Conservation (phyloP, 1,140 invertebrate genomes). For the Bradynema listronoti region DNA sequence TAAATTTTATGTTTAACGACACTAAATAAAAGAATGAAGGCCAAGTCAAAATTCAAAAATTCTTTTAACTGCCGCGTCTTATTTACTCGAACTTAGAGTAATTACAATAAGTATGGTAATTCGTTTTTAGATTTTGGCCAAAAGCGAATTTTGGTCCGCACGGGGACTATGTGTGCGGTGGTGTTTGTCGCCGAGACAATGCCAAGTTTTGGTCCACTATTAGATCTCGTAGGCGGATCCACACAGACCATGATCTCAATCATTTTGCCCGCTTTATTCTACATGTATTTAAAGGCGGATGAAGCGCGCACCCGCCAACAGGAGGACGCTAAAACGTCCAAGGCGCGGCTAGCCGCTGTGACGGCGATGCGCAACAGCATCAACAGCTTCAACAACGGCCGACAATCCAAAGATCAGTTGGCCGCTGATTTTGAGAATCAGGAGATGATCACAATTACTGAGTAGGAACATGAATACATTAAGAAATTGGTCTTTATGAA, state of each 20-base stretch:
- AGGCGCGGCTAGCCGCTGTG: too few species aligned
- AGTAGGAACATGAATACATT: too few species aligned
- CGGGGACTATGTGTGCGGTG: slow-evolving; percentile 67
- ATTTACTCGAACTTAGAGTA: too few species aligned
- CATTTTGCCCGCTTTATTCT: slow-evolving; percentile 58
- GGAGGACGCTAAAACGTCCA: neutral
- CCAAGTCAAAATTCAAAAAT: slow-evolving; percentile 2
- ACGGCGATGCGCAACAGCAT: too few species aligned
- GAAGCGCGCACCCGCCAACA: slow-evolving; percentile 29
- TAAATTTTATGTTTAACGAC: too few species aligned
- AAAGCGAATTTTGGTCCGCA: slow-evolving; percentile 70
- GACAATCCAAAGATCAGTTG: too few species aligned
- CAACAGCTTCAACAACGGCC: too few species aligned
- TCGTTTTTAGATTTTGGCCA: slow-evolving; percentile 42
- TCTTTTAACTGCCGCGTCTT: neutral
- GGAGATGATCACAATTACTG: too few species aligned
- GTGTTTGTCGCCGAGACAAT: slow-evolving; percentile 74
- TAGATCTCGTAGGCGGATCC: slow-evolving; percentile 76
- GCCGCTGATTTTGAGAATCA: too few species aligned
- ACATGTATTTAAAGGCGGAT: slow-evolving; percentile 41
- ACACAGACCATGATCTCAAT: slow-evolving; percentile 67
- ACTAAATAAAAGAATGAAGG: neutral
- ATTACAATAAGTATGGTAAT: too few species aligned
- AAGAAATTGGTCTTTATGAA: too few species aligned
- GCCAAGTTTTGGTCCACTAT: slow-evolving; percentile 77